These are phyloP conservation scores for Sarcophaga variegata DNA, from an alignment of 2,888 invertebrate species.

Conservation along the genomic window DNA sequence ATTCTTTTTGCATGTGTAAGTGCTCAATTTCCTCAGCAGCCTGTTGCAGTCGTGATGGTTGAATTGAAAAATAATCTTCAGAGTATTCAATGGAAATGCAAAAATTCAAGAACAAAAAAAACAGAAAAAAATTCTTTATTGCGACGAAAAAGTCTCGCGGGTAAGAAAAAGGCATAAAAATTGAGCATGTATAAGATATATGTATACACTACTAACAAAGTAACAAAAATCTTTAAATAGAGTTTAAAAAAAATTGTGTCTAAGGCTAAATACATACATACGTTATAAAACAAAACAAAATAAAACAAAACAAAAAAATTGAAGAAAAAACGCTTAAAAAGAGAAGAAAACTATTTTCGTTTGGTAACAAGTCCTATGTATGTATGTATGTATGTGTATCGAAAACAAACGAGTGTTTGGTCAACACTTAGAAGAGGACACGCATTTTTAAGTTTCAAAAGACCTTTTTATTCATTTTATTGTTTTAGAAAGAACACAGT, in stretches of 20 bases:
- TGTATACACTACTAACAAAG: background rate
- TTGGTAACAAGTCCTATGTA: slow-evolving; percentile 45
- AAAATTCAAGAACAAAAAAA: slow-evolving; percentile 22
- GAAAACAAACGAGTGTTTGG: slow-evolving; percentile 55
- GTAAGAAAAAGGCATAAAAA: slow-evolving; percentile 60
- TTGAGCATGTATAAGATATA: slow-evolving; percentile 25
- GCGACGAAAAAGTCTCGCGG: slow-evolving; percentile 65
- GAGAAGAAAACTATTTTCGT: slow-evolving; percentile 41
- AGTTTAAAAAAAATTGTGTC: slow-evolving; percentile 49
- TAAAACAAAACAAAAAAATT: background rate
- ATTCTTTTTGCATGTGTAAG: no score
- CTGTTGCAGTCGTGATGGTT: slow-evolving; percentile 58
- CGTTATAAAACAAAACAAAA: background rate
- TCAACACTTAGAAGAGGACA: slow-evolving; percentile 59
- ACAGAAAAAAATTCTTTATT: slow-evolving; percentile 54
- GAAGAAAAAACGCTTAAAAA: background rate
- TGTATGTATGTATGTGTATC: background rate
- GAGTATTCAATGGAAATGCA: slow-evolving; percentile 46
- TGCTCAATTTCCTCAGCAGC: slow-evolving; percentile 23
- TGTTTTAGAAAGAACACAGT: slow-evolving; percentile 25
- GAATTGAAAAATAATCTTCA: slow-evolving; percentile 67
- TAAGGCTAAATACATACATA: slow-evolving; percentile 33
- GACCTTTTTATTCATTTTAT: background rate
- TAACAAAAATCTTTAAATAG: background rate
- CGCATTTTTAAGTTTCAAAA: slow-evolving; percentile 52